These are phyloP conservation scores for Apamea sordens DNA, from an alignment of 2,888 invertebrate genomes.

Conservation along the genomic window DNA sequence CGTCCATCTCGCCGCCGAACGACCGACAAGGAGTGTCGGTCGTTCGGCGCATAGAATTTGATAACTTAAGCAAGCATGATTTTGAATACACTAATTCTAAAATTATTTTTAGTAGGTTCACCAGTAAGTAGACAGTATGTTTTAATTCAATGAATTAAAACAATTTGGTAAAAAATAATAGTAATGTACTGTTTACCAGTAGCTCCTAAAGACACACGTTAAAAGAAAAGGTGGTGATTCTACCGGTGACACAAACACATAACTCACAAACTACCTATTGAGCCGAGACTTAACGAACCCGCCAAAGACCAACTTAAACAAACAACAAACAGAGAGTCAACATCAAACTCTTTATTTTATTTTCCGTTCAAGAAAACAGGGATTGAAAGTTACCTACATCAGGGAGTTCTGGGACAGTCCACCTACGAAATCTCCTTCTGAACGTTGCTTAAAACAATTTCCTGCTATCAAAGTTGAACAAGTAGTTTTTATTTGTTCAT, in stretches of 20 bases:
- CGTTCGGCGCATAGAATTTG: neutral
- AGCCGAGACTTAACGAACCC: slow-evolving; percentile 58
- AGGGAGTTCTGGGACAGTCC: slow-evolving; percentile 72
- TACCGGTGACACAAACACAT: slow-evolving; percentile 40
- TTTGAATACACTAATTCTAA: neutral
- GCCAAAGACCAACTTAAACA: slow-evolving; percentile 62
- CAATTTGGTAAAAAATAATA: neutral
- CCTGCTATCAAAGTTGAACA: slow-evolving; percentile 83
- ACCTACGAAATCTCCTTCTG: slow-evolving; percentile 80
- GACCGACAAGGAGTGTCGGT: too few relatives aligned
- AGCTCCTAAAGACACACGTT: slow-evolving; percentile 7
- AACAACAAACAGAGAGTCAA: slow-evolving; percentile 64
- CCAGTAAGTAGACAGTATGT: neutral
- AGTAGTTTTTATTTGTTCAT: slow-evolving; percentile 84
- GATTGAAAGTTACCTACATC: slow-evolving; percentile 69
- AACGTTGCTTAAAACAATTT: slow-evolving; percentile 84
- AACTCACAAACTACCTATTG: slow-evolving; percentile 56
- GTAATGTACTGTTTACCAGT: neutral
- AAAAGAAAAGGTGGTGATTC: slow-evolving; percentile 17
- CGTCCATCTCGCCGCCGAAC: too few relatives aligned
- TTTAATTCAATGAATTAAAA: neutral
- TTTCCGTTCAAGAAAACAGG: slow-evolving; percentile 66
- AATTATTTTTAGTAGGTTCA: neutral
- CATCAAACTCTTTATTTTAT: slow-evolving; percentile 68
- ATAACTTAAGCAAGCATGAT: neutral